Percentiles rank a stretch among this genome's conserved stretches.
phyloP scores from a whole-genome alignment of 2,888 invertebrate species.

The Trichopoda pennipes region DNA sequence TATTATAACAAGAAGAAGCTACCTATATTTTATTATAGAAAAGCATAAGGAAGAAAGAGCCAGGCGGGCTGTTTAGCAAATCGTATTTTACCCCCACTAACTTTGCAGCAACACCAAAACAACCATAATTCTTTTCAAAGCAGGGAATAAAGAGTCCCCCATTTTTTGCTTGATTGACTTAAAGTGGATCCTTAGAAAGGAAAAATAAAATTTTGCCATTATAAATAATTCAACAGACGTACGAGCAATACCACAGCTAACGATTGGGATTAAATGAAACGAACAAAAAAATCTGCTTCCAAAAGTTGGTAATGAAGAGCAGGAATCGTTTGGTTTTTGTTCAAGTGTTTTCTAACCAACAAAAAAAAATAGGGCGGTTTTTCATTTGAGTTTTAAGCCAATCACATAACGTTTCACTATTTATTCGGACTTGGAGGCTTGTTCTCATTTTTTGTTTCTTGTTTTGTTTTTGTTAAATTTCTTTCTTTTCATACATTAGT shows the following conservation, averaged over 20 bases:
- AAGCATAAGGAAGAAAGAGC: background rate
- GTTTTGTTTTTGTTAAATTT: conserved; percentile 27
- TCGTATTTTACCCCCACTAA: conserved; percentile 39
- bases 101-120: background rate
- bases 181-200: conserved; percentile 56
- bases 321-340: conserved; percentile 1
- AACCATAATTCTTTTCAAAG: background rate
- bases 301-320: conserved; percentile 26
- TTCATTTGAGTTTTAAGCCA: conserved; percentile 46
- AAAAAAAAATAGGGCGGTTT: conserved; percentile 61
- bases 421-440: background rate
- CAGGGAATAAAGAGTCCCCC: conserved; percentile 1
- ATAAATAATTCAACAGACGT: conserved; percentile 54
- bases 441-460: background rate
- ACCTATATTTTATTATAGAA: conserved; percentile 1
- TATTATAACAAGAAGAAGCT: conserved; percentile 7
- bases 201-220: conserved; percentile 56
- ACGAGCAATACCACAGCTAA: conserved; percentile 50
- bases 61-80: background rate
- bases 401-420: conserved; percentile 48
- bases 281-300: conserved; percentile 13
- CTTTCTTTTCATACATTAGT: conserved; percentile 21
- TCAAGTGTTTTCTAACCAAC: conserved; percentile 13
- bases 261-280: conserved; percentile 51
- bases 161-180: conserved; percentile 44